Evolutionary conservation across 2,797 vertebrate genomes (phyloP).

Genomic region (Xiphorhynchus erythropygius): DNA sequence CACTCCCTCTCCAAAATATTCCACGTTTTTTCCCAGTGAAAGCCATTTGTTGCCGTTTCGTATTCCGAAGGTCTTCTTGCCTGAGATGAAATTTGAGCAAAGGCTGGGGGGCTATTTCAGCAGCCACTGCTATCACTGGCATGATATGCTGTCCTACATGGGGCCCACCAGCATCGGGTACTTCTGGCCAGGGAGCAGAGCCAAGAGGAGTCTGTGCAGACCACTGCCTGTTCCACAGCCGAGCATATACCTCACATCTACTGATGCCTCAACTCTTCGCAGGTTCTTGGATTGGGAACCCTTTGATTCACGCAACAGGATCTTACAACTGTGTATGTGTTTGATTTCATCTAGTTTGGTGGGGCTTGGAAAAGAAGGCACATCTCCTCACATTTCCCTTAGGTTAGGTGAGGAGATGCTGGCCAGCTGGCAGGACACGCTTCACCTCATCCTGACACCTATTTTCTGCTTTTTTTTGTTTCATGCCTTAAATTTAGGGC

Average conservation of each 20-base stretch:
- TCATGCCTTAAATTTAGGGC: not conserved
- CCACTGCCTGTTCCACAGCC: accelerated
- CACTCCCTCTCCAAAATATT: not conserved
- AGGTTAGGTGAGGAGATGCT: not conserved
- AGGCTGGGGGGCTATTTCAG: not conserved
- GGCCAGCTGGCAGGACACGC: accelerated
- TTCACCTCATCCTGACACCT: not conserved
- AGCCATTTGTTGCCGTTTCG: accelerated
- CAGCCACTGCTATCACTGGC: not conserved
- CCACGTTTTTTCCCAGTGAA: not conserved
- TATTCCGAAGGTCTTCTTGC: not conserved
- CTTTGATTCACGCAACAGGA: accelerated
- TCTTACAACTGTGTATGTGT: not conserved
- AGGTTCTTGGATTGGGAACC: not conserved
- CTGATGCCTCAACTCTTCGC: accelerated
- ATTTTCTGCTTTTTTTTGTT: not conserved
- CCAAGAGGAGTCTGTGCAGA: not conserved
- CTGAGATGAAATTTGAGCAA: not conserved
- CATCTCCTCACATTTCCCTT: not conserved
- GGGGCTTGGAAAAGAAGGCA: not conserved
- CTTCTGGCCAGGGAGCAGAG: not conserved
- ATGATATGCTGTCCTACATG: accelerated
- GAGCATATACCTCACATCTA: accelerated
- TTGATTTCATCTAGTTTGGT: not conserved
- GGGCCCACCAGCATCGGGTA: not conserved